Percentiles rank a stretch among this genome's conserved stretches.
Conservation (phyloP, 2,113 vertebrate species). For the Colistium nudipinnis region DNA sequence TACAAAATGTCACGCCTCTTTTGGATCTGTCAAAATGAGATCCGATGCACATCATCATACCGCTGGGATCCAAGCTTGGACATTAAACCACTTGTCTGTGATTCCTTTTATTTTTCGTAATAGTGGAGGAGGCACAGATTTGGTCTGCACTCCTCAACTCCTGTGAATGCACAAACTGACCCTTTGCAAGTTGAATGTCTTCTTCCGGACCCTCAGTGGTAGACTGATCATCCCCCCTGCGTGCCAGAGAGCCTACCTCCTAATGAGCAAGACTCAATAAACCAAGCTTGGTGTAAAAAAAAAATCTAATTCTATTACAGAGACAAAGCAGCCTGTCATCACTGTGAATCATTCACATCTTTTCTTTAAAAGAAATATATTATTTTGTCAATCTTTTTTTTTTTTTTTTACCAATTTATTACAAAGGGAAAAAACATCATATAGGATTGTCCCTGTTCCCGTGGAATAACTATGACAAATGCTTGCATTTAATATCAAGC, state of each 20-base stretch:
- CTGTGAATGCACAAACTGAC: conserved; percentile 32
- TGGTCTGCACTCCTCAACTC: conserved; percentile 31
- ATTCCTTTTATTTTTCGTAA: conserved; percentile 48
- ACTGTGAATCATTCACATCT: not conserved
- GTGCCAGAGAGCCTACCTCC: not conserved
- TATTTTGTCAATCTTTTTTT: too few relatives aligned
- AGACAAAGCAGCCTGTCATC: too few relatives aligned
- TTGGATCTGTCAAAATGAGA: conserved; percentile 60
- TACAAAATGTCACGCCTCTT: conserved; percentile 47
- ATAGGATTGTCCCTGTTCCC: too few relatives aligned
- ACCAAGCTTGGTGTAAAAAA: not conserved
- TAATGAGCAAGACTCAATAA: conserved; percentile 5
- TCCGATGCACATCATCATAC: conserved; percentile 66
- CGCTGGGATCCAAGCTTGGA: conserved; percentile 73
- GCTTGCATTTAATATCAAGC: not conserved
- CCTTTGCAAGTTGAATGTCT: conserved; percentile 31
- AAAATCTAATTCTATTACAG: not conserved
- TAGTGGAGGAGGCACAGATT: conserved; percentile 32
- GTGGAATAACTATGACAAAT: not conserved
- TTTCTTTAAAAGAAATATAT: not conserved
- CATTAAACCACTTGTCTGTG: conserved; percentile 44
- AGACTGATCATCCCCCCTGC: not conserved
- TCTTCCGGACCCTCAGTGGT: conserved; percentile 20
- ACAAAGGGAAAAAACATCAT: too few relatives aligned
- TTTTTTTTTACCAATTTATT: too few relatives aligned